Base-by-base conservation (phyloP, 2,888 invertebrate genomes). In the Osmoderma eremita region DNA sequence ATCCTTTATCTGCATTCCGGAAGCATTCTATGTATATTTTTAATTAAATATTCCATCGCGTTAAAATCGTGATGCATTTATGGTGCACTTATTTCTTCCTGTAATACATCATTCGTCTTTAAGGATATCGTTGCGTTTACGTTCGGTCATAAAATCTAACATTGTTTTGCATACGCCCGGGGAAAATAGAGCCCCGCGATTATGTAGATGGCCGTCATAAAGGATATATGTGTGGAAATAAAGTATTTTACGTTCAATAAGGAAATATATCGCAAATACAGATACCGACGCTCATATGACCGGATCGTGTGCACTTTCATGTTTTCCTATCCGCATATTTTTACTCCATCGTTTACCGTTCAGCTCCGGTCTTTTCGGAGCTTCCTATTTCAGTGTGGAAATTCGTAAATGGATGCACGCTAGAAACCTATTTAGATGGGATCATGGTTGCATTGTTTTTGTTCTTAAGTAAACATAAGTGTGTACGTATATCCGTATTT, bases 211-310 rank as follows among this genome's bases (percentile, higher is more conserved):
- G 42, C 30, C 24, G 2, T 42, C 58, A 45, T 58, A 58, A 58
- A 45, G 24, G 15, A 24, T 58, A 58, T 58, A 45, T 58, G 24
- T 30, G 58, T 13, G 42, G 58, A 58, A 58, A 58, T 58, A 58
- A 58, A 58, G 45, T 45, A 58, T 58, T 58, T 58, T 58, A 58
- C 42, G 58, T 24, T 45, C 58, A 58, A 58, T 58, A 58, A 42
- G 15, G 24, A 58, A 58, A 58, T 58, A 42, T 13, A 45, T 58
- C 45, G 24, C 42, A 45, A 42, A 58, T 58, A 45, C 58, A 24
- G 58, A 58, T 45, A 24, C 15, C 24, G 56, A 3, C 15, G 45
- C 42, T 58, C 45, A 17, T 58, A 58, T 58, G 58, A 45, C 42
- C 58, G 42, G 30, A 45, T 24, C 58, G 42, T 58, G 58, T 39